These are phyloP conservation scores for Delphinapterus leucas DNA, from an alignment of 2,113 vertebrate genomes.

Conservation along the genomic window DNA sequence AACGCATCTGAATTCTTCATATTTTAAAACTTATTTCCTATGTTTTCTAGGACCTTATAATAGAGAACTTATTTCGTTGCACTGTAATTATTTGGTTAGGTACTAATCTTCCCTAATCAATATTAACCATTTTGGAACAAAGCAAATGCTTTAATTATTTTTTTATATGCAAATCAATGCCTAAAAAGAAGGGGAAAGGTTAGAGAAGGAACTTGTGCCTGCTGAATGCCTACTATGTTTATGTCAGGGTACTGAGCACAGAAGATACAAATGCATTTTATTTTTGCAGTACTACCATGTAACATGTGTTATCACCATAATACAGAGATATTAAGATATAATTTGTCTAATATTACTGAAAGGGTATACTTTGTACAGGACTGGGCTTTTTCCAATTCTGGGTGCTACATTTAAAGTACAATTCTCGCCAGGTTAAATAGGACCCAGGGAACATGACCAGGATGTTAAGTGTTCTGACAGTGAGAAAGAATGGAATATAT, in stretches of 20 bases:
- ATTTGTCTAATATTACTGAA: not conserved
- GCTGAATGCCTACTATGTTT: not conserved
- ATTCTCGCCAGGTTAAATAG: not conserved
- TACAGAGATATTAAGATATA: not conserved
- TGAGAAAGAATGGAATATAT: not conserved
- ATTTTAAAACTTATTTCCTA: not conserved
- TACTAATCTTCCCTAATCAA: not conserved
- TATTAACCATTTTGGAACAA: not conserved
- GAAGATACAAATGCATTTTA: not conserved
- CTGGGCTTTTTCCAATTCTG: not conserved
- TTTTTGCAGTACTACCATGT: not conserved
- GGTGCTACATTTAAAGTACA: not conserved
- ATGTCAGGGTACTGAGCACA: not conserved
- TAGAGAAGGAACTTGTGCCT: not conserved
- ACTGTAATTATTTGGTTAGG: not conserved
- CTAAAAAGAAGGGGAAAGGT: not conserved
- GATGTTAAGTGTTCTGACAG: not conserved
- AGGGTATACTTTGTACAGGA: fast-evolving
- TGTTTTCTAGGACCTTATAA: not conserved
- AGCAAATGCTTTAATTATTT: not conserved
- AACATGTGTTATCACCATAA: not conserved
- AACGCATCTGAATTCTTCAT: not conserved
- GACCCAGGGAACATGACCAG: not conserved
- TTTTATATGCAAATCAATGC: not conserved
- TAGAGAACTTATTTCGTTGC: not conserved